These are phyloP conservation scores for Megaceryle alcyon DNA, from an alignment of 2,797 vertebrate species.

Conservation along the genomic window DNA sequence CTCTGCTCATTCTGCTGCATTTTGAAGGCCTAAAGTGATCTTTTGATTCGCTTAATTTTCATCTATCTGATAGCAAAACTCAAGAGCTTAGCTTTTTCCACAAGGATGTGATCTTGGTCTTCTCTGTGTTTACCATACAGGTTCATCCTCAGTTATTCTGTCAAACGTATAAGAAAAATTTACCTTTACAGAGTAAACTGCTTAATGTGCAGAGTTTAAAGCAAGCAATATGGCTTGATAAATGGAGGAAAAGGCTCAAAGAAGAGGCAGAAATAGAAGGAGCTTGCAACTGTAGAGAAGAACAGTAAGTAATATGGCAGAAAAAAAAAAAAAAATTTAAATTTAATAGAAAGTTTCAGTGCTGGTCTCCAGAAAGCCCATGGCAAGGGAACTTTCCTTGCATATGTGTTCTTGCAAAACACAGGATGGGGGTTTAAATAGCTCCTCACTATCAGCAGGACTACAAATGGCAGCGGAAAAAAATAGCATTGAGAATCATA, in stretches of 20 bases:
- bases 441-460: neutral
- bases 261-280: neutral
- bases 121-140: neutral
- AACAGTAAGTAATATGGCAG: neutral
- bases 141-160: neutral
- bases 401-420: neutral
- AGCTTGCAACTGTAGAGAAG: neutral
- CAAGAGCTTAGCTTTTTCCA: neutral
- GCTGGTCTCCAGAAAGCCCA: neutral
- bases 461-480: neutral
- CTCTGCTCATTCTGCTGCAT: neutral
- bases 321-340: neutral
- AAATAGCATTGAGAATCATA: accelerated
- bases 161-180: neutral
- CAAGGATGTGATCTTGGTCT: neutral
- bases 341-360: neutral
- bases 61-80: neutral
- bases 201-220: neutral
- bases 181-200: neutral
- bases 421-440: neutral
- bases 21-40: neutral
- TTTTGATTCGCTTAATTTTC: neutral
- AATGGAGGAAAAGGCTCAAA: neutral
- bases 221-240: neutral
- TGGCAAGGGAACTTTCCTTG: neutral